Evolutionary conservation across 2,113 vertebrate genomes (phyloP), one percentile per base, ranked within the genome.

Genomic region (Prochilodus magdalenae): DNA sequence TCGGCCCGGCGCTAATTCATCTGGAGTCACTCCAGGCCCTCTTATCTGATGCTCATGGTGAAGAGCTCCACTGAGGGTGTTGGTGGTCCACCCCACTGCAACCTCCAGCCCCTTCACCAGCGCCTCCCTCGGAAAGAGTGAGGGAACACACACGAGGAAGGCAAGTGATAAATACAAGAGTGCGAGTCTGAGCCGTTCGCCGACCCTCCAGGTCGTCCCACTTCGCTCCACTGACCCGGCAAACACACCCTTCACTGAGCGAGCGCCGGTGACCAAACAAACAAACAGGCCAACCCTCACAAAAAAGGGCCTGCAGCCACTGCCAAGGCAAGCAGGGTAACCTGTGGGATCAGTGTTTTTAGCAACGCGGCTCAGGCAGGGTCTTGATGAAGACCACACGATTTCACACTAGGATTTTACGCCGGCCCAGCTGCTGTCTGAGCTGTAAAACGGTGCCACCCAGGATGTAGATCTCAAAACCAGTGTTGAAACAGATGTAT

Each of bases 241-340:
- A 90, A 92, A 92, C 89, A 93, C 89, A 80, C 57, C 75, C 63
- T 75, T 91, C 88, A 86, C 86, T 70, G 85, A 18, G 57, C 87
- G 90, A 92, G 88, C 92, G 91, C 90, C 86, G 83, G 85, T 86
- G 82, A 88, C 84, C 91, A 90, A 90, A 92, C 89, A 91, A 90
- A 92, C 86, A 86, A 83, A 86, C 84, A 88, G 74, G 62, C 77
- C 65, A 36, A 29, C 80, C 73, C 81, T 83, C 66, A 73, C 78
- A 80, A 83, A 80, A n/a, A 60, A 24, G 76, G 69, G 66, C 73
- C 30, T n/a, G 20, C 13, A 62, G 65, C 33, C 72, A 69, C 76
- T 83, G 84, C 80, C 80, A 83, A 80, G 77, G 80, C 79, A 83
- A 86, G 80, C 80, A 29, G 29, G n/a, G 72, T 67, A 80, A 72